A percentile compares a stretch with the other conserved stretches of the same genome.
Evolutionary conservation across 2,888 invertebrate species (phyloP).

Genomic region (Drosophila kambysellisi): DNA sequence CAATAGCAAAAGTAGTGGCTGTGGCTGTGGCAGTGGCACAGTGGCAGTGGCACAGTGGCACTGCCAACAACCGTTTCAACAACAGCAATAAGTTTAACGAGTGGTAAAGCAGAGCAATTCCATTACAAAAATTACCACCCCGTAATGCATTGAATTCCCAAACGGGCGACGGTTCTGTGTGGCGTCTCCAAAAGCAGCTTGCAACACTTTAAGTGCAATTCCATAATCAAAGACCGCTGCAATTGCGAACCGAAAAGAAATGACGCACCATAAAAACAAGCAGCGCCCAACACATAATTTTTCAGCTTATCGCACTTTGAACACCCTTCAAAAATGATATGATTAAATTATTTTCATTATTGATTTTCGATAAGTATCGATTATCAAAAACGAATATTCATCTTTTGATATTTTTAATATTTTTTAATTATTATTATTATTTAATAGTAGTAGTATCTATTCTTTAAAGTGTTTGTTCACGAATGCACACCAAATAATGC

Average conservation of each 20-base stretch:
- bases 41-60: slow-evolving; percentile 16
- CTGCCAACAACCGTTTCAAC: slow-evolving; percentile 1
- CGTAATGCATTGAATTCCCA: slow-evolving; percentile 14
- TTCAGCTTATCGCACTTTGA: neutral
- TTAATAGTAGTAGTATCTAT: neutral
- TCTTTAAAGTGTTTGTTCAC: neutral
- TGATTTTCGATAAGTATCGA: too few species aligned
- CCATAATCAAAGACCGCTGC: slow-evolving; percentile 71
- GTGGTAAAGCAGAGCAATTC: slow-evolving; percentile 61
- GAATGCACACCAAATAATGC: neutral
- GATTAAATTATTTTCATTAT: neutral
- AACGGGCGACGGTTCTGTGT: slow-evolving; percentile 20
- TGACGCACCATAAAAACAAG: slow-evolving; percentile 67
- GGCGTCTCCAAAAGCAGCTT: slow-evolving; percentile 34
- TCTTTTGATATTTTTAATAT: neutral
- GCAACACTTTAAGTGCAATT: slow-evolving; percentile 77
- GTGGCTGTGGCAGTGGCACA: slow-evolving; percentile 17
- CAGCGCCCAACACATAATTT: slow-evolving; percentile 5
- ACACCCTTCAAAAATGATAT: slow-evolving; percentile 9
- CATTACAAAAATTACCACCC: slow-evolving; percentile 75
- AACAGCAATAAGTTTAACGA: slow-evolving; percentile 51
- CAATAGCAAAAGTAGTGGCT: slow-evolving; percentile 5
- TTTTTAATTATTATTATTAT: too few species aligned
- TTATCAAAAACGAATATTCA: neutral
- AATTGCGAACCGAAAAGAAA: slow-evolving; percentile 53